These are phyloP conservation scores for Piaya cayana DNA, from an alignment of 2,113 vertebrate genomes.

Conservation along the genomic window DNA sequence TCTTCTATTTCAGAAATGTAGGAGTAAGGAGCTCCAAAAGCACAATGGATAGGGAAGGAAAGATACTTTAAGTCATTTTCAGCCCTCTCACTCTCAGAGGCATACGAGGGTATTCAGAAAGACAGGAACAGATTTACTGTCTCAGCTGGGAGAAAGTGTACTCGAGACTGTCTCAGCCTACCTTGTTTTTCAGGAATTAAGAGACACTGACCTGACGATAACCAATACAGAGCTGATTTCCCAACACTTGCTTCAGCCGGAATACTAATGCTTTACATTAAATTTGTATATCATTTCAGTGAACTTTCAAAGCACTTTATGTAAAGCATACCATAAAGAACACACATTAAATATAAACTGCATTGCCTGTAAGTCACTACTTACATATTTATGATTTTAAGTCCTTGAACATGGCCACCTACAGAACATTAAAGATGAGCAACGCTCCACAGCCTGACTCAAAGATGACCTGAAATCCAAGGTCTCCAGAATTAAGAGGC, in stretches of 20 bases:
- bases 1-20: not conserved
- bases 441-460: not conserved
- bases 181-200: not conserved
- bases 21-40: not conserved
- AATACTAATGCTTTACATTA: not conserved
- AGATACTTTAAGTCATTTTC: not conserved
- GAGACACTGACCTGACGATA: not conserved
- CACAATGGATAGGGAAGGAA: not conserved
- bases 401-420: not conserved
- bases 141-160: not conserved
- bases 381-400: not conserved
- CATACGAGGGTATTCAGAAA: not conserved
- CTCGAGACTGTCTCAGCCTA: not conserved
- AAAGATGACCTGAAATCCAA: not conserved
- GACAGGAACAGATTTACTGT: not conserved
- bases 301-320: not conserved
- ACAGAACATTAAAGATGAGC: not conserved
- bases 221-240: not conserved
- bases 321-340: not conserved
- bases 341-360: not conserved
- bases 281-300: not conserved
- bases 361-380: not conserved
- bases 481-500: not conserved
- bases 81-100: not conserved
- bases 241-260: not conserved